Evolutionary conservation across 2,797 vertebrate genomes (phyloP).

Genomic region (Betta splendens): DNA sequence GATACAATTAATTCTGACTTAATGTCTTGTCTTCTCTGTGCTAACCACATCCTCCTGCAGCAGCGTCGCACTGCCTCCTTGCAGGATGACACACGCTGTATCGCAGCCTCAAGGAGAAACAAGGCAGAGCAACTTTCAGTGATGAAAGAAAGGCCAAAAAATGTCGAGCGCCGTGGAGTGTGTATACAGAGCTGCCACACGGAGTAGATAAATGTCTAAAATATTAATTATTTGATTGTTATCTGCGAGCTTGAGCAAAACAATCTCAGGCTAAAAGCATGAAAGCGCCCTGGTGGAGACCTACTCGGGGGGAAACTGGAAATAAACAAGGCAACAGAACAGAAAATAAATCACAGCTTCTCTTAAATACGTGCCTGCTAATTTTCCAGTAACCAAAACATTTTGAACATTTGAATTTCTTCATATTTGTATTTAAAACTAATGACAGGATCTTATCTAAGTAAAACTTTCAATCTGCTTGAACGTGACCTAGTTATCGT

Average conservation of each 20-base stretch:
- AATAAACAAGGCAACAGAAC: constrained; percentile 16
- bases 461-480: constrained; percentile 21
- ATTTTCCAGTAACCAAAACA: background rate
- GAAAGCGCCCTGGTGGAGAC: background rate
- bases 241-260: constrained; percentile 51
- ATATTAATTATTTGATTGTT: constrained; percentile 67
- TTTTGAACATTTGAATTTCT: constrained; percentile 5
- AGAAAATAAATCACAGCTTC: constrained; percentile 8
- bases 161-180: constrained; percentile 31
- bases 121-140: constrained; percentile 45
- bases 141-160: constrained; percentile 30
- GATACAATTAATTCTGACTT: constrained; percentile 20
- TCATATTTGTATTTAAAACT: background rate
- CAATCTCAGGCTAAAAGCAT: constrained; percentile 26
- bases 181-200: constrained; percentile 64
- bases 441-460: background rate
- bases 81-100: constrained; percentile 12
- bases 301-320: constrained; percentile 10
- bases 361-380: background rate
- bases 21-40: constrained; percentile 31
- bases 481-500: constrained; percentile 19
- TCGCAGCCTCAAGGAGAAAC: constrained; percentile 36
- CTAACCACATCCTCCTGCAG: constrained; percentile 7
- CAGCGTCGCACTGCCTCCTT: constrained; percentile 10
- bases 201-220: constrained; percentile 59